These are phyloP conservation scores for Noctua janthe DNA, from an alignment of 2,888 invertebrate genomes.

Conservation along the genomic window DNA sequence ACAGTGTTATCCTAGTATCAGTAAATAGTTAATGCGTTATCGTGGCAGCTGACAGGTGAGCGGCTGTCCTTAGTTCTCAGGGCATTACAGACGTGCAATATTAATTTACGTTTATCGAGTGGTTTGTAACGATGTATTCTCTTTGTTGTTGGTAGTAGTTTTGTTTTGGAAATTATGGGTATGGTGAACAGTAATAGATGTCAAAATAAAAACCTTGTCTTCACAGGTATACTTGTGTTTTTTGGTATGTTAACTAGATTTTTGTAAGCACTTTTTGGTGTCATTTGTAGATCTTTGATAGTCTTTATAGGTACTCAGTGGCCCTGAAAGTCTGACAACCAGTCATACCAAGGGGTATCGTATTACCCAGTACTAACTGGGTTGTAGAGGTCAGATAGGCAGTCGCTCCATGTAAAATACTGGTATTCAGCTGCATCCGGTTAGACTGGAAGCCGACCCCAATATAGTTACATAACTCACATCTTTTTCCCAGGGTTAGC, in stretches of 20 bases:
- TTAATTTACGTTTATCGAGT: constrained; percentile 31
- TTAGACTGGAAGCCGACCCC: no score
- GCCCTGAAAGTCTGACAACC: no score
- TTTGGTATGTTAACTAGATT: not conserved
- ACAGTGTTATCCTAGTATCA: constrained; percentile 26
- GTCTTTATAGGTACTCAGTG: no score
- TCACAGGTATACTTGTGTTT: not conserved
- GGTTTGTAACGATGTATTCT: not conserved
- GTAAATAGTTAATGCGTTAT: constrained; percentile 50
- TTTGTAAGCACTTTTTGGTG: not conserved
- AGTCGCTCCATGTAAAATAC: no score
- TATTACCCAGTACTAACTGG: no score
- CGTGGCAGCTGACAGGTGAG: constrained; percentile 35
- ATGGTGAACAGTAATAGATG: not conserved
- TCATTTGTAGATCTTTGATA: no score
- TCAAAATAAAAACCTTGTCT: no score
- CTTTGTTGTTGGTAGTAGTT: not conserved
- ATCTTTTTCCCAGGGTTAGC: not conserved
- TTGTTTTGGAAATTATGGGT: not conserved
- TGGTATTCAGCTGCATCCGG: no score
- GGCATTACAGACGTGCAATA: constrained; percentile 46
- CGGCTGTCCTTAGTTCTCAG: constrained; percentile 34
- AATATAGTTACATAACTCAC: not conserved
- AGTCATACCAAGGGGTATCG: no score
- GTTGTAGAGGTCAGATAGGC: no score